Conservation (phyloP, 2,888 invertebrate genomes). For the Drosophila tripunctata region DNA sequence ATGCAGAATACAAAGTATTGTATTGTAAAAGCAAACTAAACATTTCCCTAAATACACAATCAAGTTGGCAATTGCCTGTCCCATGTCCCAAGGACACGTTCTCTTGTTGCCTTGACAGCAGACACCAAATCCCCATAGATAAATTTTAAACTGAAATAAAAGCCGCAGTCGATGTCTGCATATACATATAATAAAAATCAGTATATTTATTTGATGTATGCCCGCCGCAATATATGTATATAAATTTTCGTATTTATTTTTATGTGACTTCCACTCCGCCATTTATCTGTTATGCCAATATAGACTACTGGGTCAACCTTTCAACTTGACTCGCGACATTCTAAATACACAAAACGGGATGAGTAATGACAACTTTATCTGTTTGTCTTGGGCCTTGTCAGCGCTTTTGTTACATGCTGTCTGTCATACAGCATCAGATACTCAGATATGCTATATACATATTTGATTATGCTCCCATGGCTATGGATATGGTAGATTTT, state of each 20-base stretch:
- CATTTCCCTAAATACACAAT: neutral
- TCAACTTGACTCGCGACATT: conserved; percentile 17
- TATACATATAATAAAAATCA: conserved; percentile 16
- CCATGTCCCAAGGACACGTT: neutral
- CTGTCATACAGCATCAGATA: conserved; percentile 1
- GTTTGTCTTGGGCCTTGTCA: conserved; percentile 30
- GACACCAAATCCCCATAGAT: conserved; percentile 1
- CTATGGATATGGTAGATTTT: conserved; percentile 39
- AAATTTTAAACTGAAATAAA: conserved; percentile 29
- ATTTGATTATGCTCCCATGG: conserved; percentile 19
- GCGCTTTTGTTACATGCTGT: conserved; percentile 20
- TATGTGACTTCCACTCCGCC: conserved; percentile 15
- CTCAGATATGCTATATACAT: conserved; percentile 4
- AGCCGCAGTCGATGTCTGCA: neutral
- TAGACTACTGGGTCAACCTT: conserved; percentile 17
- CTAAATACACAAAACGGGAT: conserved; percentile 46
- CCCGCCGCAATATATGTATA: conserved; percentile 16
- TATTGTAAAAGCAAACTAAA: neutral
- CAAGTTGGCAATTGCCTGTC: neutral
- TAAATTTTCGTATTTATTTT: conserved; percentile 19
- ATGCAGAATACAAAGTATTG: neutral
- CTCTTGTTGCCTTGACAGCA: neutral
- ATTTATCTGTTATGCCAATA: neutral
- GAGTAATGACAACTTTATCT: conserved; percentile 65
- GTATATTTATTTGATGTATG: conserved; percentile 19